Base-by-base conservation (phyloP, 30 jellyfish, hydroid and myxozoan genomes). In the Euphysa ruthae region DNA sequence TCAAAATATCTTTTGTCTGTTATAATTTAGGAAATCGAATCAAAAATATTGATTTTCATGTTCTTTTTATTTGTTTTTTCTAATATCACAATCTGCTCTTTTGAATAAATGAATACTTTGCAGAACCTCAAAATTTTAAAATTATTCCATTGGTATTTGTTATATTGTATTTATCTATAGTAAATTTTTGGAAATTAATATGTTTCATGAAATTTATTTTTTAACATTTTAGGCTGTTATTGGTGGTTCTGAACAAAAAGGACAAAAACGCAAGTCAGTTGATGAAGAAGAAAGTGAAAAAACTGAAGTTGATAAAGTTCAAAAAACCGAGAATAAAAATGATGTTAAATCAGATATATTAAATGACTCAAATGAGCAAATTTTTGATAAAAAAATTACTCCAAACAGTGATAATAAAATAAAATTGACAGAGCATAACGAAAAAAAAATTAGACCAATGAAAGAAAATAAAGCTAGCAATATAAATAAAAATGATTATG, bases 401-500 rank as follows among this genome's bases (percentile, higher is more conserved):
- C 23, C 60, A n/a, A 46, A 46, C 10, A n/a, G n/a, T n/a, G 60
- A 46, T 46, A 21, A 7, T 28, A 22, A 22, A 50, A 24, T 68
- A 43, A 31, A 22, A 14, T 43, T 28, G 66, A 68, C 27, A 31
- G 83, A 32, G 33, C 79, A 66, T 6, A 83, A 71, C 44, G 77
- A 70, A 32, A 76, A 66, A 35, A 75, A 68, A 4, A 71, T 57
- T 1, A 24, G 64, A 5, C 58, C 57, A 6, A 71, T 54, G 12
- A 71, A 81, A 8, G 58, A 54, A 24, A 32, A 58, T n/a, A 63
- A 58, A 16, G 75, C 71, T 1, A 71, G 54, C 31, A 71, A 66
- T 30, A 76, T 77, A 3, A 43, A 78, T 27, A 79, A 43, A 28
- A 82, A 72, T 21, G 32, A 56, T 8, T 80, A 81, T 29, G 73